phyloP scores from a whole-genome alignment of 2,888 invertebrate genomes.

The Lobophora halterata region DNA sequence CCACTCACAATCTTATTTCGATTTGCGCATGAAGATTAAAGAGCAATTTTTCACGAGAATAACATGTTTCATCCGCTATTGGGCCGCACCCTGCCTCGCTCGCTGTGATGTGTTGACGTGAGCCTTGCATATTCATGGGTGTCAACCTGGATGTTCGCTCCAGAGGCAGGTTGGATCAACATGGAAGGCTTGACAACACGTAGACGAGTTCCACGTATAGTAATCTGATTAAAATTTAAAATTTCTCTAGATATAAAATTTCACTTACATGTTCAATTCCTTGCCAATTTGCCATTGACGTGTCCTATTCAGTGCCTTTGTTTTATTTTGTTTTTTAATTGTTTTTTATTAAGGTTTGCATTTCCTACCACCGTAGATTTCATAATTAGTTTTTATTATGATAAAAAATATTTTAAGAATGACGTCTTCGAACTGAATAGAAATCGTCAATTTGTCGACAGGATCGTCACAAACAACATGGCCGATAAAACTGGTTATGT shows the following conservation, averaged over 20 bases:
- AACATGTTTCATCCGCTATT: conserved; percentile 32
- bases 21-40: conserved; percentile 19
- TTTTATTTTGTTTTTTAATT: no score
- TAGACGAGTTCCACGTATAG: no score
- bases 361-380: no score
- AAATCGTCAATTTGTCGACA: conserved; percentile 15
- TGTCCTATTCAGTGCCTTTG: no score
- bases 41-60: conserved; percentile 46
- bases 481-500: conserved; percentile 26
- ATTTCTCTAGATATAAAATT: no score
- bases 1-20: conserved; percentile 15
- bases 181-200: conserved; percentile 38
- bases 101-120: conserved; percentile 40
- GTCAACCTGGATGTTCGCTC: conserved; percentile 27
- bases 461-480: conserved; percentile 19
- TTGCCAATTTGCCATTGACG: no score
- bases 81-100: conserved; percentile 38
- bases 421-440: conserved; percentile 8
- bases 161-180: conserved; percentile 42
- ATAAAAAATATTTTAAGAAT: background rate
- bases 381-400: background rate
- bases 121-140: conserved; percentile 56
- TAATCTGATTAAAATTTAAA: no score
- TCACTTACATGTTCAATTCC: no score
- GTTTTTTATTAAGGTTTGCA: no score